Conservation (phyloP, 2,888 invertebrate genomes). For the Caenorhabditis panamensis region DNA sequence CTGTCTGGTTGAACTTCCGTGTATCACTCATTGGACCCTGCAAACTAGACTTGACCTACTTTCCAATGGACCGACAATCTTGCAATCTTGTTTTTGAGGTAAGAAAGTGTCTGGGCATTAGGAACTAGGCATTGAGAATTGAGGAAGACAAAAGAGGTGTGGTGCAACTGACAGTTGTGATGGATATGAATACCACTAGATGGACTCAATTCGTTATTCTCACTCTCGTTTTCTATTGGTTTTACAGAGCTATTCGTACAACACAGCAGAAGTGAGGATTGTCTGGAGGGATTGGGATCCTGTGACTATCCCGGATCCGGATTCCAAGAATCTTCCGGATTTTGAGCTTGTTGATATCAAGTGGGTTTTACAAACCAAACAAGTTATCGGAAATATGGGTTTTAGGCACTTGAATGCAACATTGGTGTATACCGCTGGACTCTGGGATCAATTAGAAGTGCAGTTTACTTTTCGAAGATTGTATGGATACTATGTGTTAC, state of each 20-base stretch:
- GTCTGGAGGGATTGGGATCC: slow-evolving; percentile 81
- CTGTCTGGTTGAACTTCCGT: slow-evolving; percentile 79
- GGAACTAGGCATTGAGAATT: no score
- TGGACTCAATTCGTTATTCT: neutral
- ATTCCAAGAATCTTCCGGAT: slow-evolving; percentile 79
- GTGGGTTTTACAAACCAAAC: slow-evolving; percentile 33
- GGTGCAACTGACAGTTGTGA: slow-evolving; percentile 56
- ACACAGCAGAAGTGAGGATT: slow-evolving; percentile 81
- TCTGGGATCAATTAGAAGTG: slow-evolving; percentile 81
- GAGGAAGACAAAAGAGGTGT: slow-evolving; percentile 13
- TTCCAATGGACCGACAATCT: slow-evolving; percentile 81
- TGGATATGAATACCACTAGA: slow-evolving; percentile 22
- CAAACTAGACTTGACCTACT: slow-evolving; percentile 77
- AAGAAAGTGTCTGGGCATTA: no score
- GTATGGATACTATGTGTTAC: slow-evolving; percentile 81
- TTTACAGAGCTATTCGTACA: slow-evolving; percentile 80
- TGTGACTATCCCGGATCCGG: slow-evolving; percentile 80
- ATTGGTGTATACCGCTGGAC: slow-evolving; percentile 80
- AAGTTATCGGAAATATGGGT: slow-evolving; percentile 1
- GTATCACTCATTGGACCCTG: slow-evolving; percentile 79
- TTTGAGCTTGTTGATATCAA: slow-evolving; percentile 77
- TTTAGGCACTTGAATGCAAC: slow-evolving; percentile 75
- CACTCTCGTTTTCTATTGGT: no score
- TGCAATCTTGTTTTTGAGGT: slow-evolving; percentile 81
- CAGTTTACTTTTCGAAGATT: slow-evolving; percentile 79